A percentile compares a stretch with the other conserved stretches of the same genome.
phyloP scores from a whole-genome alignment of 2,113 vertebrate genomes.

The Cynocephalus volans region DNA sequence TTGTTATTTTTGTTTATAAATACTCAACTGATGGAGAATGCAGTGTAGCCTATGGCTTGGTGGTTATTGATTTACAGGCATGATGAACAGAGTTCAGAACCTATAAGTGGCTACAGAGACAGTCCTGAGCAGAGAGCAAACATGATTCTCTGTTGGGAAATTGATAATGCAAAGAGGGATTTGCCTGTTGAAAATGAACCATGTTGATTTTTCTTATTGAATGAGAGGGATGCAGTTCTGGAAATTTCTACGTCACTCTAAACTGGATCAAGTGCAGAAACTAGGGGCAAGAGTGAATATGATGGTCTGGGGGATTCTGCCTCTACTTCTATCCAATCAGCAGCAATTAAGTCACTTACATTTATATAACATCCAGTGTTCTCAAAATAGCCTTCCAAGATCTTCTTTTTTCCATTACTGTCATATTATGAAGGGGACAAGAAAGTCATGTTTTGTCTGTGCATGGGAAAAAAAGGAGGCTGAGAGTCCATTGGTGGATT shows the following conservation, averaged over 20 bases:
- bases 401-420: background rate
- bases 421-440: background rate
- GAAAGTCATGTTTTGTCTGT: background rate
- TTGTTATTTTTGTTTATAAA: constrained; percentile 81
- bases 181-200: background rate
- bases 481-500: background rate
- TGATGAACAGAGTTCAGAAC: constrained; percentile 71
- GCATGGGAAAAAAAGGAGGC: background rate
- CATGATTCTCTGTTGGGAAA: background rate
- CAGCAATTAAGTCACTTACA: background rate
- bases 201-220: background rate
- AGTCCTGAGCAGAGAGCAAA: background rate
- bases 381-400: background rate
- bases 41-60: constrained; percentile 71
- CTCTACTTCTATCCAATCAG: background rate
- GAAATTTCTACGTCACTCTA: background rate
- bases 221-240: background rate
- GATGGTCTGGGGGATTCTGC: background rate
- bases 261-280: constrained; percentile 11
- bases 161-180: background rate
- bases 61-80: constrained; percentile 79
- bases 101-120: background rate
- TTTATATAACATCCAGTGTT: background rate
- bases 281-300: background rate
- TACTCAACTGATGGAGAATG: constrained; percentile 73